phyloP scores from a whole-genome alignment of 2,888 invertebrate genomes.

The Polydrusus pterygomalis region DNA sequence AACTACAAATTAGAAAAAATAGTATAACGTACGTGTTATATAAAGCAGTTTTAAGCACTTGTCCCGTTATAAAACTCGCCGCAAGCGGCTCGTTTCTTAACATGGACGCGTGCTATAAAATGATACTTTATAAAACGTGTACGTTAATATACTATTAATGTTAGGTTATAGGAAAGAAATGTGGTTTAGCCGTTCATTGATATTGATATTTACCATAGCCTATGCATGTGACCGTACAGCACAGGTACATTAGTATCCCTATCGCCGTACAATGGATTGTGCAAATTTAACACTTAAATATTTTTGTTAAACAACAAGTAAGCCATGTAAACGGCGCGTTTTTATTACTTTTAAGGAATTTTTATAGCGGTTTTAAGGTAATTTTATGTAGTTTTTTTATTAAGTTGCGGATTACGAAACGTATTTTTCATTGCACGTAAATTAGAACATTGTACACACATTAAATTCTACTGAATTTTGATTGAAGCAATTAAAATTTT shows the following conservation, averaged over 20 bases:
- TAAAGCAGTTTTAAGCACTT: no score
- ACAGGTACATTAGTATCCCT: background rate
- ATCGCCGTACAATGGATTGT: background rate
- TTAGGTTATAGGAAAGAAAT: no score
- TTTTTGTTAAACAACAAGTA: background rate
- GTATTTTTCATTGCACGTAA: background rate
- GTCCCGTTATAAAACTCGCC: no score
- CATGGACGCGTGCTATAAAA: no score
- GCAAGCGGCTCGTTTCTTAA: no score
- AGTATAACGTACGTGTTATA: no score
- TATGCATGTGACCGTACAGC: background rate
- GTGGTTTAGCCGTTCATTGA: no score
- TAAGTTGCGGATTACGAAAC: conserved; percentile 4
- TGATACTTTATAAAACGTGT: no score
- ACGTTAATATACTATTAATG: no score
- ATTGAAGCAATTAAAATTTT: no score
- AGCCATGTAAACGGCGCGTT: background rate
- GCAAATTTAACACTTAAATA: background rate
- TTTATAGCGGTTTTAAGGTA: conserved; percentile 28
- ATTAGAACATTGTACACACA: conserved; percentile 7
- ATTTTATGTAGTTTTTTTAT: conserved; percentile 30
- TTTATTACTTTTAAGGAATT: conserved; percentile 18
- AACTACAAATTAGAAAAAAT: no score
- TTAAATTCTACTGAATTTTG: background rate
- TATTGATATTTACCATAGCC: background rate